A percentile compares a stretch with the other conserved stretches of the same genome.
Conservation (phyloP, 92 coral and sea anemone species). For the Pocillopora grandis region DNA sequence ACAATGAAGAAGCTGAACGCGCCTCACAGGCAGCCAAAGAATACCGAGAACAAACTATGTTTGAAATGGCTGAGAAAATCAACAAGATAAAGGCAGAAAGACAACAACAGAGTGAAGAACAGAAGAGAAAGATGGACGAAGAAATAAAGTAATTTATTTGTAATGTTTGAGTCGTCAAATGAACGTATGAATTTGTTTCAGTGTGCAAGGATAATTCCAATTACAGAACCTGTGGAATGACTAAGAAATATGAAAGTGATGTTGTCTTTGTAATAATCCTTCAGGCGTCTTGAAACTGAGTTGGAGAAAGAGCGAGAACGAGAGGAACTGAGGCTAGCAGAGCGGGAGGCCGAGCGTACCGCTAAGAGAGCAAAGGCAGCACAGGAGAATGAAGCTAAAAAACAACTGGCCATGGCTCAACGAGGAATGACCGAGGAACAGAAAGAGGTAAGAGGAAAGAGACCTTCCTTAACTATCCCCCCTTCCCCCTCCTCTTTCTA, state of each 20-base stretch:
- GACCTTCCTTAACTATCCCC: not conserved
- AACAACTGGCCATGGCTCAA: constrained; percentile 80
- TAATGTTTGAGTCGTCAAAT: too few species aligned
- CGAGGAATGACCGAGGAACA: constrained; percentile 91
- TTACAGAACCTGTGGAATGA: not conserved
- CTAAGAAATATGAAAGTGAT: not conserved
- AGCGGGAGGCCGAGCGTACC: constrained; percentile 92
- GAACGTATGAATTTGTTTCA: too few species aligned
- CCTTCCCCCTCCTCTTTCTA: too few species aligned
- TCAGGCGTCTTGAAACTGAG: constrained; percentile 86
- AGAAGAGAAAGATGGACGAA: constrained; percentile 81
- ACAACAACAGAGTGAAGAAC: constrained; percentile 85
- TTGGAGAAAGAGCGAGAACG: constrained; percentile 91
- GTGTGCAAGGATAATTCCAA: not conserved
- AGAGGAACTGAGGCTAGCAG: constrained; percentile 91
- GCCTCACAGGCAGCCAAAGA: constrained; percentile 96
- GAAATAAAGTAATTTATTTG: constrained; percentile 70
- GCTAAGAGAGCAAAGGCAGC: constrained; percentile 65
- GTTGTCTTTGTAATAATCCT: not conserved
- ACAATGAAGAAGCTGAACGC: constrained; percentile 78
- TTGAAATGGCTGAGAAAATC: constrained; percentile 94
- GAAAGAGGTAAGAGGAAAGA: constrained; percentile 70
- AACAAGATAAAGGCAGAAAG: constrained; percentile 83
- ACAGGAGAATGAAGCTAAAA: constrained; percentile 85
- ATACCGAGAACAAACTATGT: constrained; percentile 92